Evolutionary conservation across 2,113 vertebrate genomes (phyloP), one percentile per base, ranked within the genome.

Genomic region (Maccullochella peelii): DNA sequence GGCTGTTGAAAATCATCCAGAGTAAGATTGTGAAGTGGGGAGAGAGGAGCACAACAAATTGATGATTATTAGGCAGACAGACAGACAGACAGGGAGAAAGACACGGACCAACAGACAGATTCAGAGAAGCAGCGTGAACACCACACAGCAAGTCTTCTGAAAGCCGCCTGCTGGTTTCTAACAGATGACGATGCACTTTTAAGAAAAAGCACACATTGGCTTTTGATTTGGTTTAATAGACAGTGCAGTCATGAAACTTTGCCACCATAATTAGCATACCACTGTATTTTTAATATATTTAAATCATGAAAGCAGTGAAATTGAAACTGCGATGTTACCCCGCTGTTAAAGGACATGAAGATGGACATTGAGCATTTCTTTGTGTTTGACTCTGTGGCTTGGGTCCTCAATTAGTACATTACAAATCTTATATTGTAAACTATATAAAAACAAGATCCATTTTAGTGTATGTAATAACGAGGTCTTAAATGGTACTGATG

Each of bases 1-100:
- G 79, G 69, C 74, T 88, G 85, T 85, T 89, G 91, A 92, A 87
- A 91, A 78, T 72, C 84, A 81, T 90, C 91, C 90, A 91, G 59
- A 80, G 81, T 79, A 68, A 74, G 65, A 84, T 82, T 73, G 63
- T 80, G 90, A 80, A 85, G 69, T 47, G 54, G 80, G 72, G 65
- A 78, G 79, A 85, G 85, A 55, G 86, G 85, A 76, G 88, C 88
- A 87, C 80, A 85, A 82, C 90, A 89, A 86, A 91, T 85, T 77
- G 82, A 82, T 87, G 86, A 89, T 84, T 83, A 91, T 75, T 74
- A 69, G 70, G 80, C 49, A 69, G 68, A 75, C 58, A 82, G 68
- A 75, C 58, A 82, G 72, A 76, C 70, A 69, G 73, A 33, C 38
- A 38, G 33, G 33, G 44, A 73, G 79, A 54, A 21, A 38, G 65